Evolutionary conservation across 2,113 vertebrate species (phyloP).

Genomic region (Pituophis catenifer): DNA sequence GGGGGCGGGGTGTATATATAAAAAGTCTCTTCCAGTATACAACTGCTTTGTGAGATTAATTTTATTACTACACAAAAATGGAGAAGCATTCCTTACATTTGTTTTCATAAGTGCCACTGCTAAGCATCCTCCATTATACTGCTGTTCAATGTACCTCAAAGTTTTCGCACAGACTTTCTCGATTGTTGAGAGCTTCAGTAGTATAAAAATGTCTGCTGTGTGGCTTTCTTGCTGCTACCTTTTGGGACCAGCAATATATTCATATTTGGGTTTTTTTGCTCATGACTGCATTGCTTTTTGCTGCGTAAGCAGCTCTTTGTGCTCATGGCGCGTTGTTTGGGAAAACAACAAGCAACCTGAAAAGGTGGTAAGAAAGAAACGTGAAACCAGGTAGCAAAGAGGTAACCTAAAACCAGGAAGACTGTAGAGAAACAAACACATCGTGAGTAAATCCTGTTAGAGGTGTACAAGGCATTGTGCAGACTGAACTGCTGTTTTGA

Average conservation of each 20-base stretch:
- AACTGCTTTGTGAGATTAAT: not conserved
- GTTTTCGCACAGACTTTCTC: not conserved
- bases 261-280: not conserved
- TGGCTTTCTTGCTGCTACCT: not conserved
- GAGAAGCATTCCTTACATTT: not conserved
- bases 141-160: not conserved
- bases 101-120: not conserved
- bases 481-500: not conserved
- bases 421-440: not conserved
- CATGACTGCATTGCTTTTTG: not conserved
- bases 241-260: not conserved
- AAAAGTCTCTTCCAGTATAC: not conserved
- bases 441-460: not conserved
- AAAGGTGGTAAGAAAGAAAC: not conserved
- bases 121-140: not conserved
- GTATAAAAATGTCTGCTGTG: not conserved
- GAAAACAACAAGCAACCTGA: not conserved
- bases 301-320: not conserved
- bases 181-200: not conserved
- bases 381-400: not conserved
- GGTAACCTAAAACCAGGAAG: not conserved
- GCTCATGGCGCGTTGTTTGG: not conserved
- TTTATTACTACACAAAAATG: not conserved
- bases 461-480: not conserved
- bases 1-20: accelerated